These are phyloP conservation scores for Junonia oenone DNA, from an alignment of 2,888 invertebrate genomes.

Conservation along the genomic window DNA sequence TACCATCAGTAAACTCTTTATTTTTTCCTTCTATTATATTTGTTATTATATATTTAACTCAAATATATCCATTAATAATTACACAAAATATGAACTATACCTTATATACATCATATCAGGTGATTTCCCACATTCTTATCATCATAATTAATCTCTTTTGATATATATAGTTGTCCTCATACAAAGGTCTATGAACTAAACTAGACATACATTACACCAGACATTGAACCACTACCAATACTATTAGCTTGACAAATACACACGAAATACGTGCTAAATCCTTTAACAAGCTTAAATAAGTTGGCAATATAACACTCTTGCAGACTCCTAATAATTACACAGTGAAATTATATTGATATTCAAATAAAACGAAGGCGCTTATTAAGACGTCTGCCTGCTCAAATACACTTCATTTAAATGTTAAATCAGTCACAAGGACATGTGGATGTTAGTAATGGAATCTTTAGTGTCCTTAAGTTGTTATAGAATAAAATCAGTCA, in stretches of 20 bases:
- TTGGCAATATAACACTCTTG: neutral
- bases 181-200: neutral
- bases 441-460: slow-evolving; percentile 35
- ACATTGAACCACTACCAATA: too few species aligned
- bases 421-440: slow-evolving; percentile 64
- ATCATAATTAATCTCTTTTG: neutral
- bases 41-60: too few species aligned
- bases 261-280: slow-evolving; percentile 20
- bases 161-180: too few species aligned
- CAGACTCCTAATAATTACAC: neutral
- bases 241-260: slow-evolving; percentile 17
- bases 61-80: neutral
- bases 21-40: too few species aligned
- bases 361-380: slow-evolving; percentile 38
- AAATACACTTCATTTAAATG: slow-evolving; percentile 55
- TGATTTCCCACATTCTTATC: neutral
- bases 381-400: slow-evolving; percentile 41
- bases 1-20: too few species aligned
- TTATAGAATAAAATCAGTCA: slow-evolving; percentile 8
- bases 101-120: neutral
- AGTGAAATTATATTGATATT: slow-evolving; percentile 27
- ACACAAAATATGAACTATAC: neutral
- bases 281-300: slow-evolving; percentile 23
- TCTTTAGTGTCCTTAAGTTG: slow-evolving; percentile 3
- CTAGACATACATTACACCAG: neutral